Percentiles rank a stretch among this genome's conserved stretches.
Conservation (phyloP, 2,888 invertebrate genomes). For the Taenaris catops region DNA sequence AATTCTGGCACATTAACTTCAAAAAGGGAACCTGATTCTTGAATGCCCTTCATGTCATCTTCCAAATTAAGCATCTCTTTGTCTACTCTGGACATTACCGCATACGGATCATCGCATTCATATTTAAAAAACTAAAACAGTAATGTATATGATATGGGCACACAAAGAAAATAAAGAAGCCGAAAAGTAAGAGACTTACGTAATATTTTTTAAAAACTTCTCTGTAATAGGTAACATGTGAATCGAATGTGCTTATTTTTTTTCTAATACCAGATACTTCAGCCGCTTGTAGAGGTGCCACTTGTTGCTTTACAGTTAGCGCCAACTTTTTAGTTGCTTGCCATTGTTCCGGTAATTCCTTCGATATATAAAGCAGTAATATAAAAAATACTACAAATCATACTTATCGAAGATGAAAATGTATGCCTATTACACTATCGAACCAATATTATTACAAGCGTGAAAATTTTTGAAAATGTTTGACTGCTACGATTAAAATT, state of each 20-base stretch:
- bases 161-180: too few relatives aligned
- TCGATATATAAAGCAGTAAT: too few relatives aligned
- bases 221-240: slow-evolving; percentile 89
- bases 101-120: slow-evolving; percentile 86
- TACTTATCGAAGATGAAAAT: too few relatives aligned
- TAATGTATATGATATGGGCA: too few relatives aligned
- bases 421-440: too few relatives aligned
- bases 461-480: too few relatives aligned
- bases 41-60: slow-evolving; percentile 91
- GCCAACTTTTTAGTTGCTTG: slow-evolving; percentile 96
- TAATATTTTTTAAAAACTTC: slow-evolving; percentile 91
- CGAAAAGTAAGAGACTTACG: slow-evolving; percentile 31
- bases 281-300: slow-evolving; percentile 95
- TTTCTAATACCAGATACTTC: slow-evolving; percentile 95
- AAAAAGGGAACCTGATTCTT: slow-evolving; percentile 94
- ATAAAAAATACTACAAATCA: too few relatives aligned
- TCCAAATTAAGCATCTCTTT: slow-evolving; percentile 89
- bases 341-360: slow-evolving; percentile 98
- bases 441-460: too few relatives aligned
- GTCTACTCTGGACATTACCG: slow-evolving; percentile 88
- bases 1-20: slow-evolving; percentile 98
- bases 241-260: slow-evolving; percentile 92
- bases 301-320: slow-evolving; percentile 94
- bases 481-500: too few relatives aligned
- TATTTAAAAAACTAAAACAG: slow-evolving; percentile 88